Evolutionary conservation across 2,888 invertebrate species (phyloP).

Genomic region (Brachypalpus laphriformis): DNA sequence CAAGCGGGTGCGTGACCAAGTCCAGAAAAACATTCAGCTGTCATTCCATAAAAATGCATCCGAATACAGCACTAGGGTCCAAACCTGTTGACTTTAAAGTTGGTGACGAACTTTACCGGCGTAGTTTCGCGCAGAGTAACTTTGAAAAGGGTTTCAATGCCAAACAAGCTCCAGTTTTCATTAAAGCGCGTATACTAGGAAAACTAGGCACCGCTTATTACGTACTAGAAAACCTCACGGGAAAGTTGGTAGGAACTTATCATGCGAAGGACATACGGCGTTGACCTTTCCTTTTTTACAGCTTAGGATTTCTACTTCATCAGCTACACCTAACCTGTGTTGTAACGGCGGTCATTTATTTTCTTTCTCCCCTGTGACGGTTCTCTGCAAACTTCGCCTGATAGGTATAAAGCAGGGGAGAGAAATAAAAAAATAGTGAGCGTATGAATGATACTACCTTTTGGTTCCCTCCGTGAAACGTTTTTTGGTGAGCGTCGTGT

Average conservation of each 20-base stretch:
- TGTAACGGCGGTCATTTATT: background rate
- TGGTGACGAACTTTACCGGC: background rate
- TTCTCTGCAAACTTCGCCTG: too few species aligned
- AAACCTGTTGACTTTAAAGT: background rate
- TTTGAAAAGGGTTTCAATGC: background rate
- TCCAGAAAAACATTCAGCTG: background rate
- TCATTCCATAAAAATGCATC: too few species aligned
- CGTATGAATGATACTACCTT: too few species aligned
- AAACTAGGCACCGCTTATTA: background rate
- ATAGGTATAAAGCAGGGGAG: too few species aligned
- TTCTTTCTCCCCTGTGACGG: too few species aligned
- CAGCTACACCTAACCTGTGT: background rate
- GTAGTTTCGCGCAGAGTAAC: background rate
- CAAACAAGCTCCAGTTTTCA: background rate
- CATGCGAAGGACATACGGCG: conserved; percentile 5
- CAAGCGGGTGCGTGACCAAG: background rate
- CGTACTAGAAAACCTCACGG: background rate
- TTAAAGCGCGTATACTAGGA: background rate
- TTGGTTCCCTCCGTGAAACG: too few species aligned
- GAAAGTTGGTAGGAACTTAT: background rate
- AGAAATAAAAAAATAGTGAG: too few species aligned
- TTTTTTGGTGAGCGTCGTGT: too few species aligned
- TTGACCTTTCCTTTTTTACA: background rate
- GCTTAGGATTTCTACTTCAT: background rate
- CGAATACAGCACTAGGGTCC: background rate